Evolutionary conservation across 2,888 invertebrate species (phyloP).

Genomic region (Clitarchus hookeri): DNA sequence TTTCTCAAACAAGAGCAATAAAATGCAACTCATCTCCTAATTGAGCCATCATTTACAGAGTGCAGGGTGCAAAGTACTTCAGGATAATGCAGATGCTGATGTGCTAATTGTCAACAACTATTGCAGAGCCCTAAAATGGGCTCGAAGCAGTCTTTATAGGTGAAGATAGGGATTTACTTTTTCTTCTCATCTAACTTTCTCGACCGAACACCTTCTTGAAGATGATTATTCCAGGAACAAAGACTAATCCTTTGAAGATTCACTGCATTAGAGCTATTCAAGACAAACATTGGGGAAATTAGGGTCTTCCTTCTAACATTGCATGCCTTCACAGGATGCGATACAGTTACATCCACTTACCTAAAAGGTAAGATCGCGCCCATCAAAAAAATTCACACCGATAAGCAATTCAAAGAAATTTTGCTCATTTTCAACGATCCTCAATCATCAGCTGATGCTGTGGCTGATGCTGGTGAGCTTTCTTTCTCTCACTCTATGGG

Average conservation of each 20-base stretch:
- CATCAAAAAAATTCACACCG: neutral
- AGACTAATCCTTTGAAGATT: neutral
- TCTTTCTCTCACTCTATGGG: too few species aligned
- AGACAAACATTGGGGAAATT: neutral
- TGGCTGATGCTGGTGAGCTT: too few species aligned
- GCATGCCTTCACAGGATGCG: neutral
- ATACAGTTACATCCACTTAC: neutral
- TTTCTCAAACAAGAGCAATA: neutral
- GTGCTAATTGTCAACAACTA: neutral
- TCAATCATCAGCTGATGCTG: slow-evolving; percentile 18
- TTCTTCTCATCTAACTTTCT: neutral
- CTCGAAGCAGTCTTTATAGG: neutral
- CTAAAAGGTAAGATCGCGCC: neutral
- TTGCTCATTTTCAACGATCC: neutral
- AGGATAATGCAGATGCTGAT: neutral
- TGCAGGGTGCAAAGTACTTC: neutral
- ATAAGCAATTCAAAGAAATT: neutral
- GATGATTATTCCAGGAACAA: slow-evolving; percentile 7
- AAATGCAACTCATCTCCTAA: neutral
- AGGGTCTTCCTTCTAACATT: neutral
- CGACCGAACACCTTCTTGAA: neutral
- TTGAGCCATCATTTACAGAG: neutral
- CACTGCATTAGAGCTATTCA: neutral
- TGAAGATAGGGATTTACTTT: neutral
- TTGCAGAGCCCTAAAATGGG: neutral